phyloP scores from a whole-genome alignment of 2,797 vertebrate genomes.

The Sebastes dallii region DNA sequence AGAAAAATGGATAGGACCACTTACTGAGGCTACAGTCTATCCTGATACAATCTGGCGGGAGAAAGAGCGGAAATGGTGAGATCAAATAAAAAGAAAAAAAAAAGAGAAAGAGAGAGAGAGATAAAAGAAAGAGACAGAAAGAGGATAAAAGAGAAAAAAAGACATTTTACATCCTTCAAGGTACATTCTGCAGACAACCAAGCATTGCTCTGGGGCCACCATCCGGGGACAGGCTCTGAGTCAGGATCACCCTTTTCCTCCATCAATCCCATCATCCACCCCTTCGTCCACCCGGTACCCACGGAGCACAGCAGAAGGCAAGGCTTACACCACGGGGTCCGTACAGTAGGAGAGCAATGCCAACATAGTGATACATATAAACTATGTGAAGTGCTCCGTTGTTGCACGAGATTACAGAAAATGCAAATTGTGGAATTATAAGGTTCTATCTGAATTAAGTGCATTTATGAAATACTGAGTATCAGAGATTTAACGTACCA shows the following conservation, averaged over 20 bases:
- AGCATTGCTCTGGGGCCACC: conserved; percentile 86
- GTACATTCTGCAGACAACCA: conserved; percentile 90
- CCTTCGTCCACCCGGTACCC: conserved; percentile 1
- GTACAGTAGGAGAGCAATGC: neutral
- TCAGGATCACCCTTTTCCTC: conserved; percentile 84
- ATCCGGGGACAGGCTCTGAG: conserved; percentile 91
- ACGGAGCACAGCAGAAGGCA: conserved; percentile 73
- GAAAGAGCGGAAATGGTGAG: conserved; percentile 90
- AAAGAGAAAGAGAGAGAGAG: conserved; percentile 63
- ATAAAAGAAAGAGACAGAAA: conserved; percentile 46
- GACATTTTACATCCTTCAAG: conserved; percentile 97
- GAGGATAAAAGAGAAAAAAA: conserved; percentile 55
- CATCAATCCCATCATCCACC: conserved; percentile 39
- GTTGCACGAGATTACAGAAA: neutral
- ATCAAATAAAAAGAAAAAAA: conserved; percentile 72
- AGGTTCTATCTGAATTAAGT: neutral
- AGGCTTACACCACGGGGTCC: neutral
- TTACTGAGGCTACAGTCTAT: conserved; percentile 98
- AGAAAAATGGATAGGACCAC: conserved; percentile 82
- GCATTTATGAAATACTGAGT: neutral
- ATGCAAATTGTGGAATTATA: conserved; percentile 2
- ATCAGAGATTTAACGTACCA: neutral
- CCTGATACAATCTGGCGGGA: conserved; percentile 96
- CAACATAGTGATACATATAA: neutral
- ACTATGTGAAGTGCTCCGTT: neutral